Conservation (phyloP, 2,113 vertebrate species). For the Oceanites oceanicus region DNA sequence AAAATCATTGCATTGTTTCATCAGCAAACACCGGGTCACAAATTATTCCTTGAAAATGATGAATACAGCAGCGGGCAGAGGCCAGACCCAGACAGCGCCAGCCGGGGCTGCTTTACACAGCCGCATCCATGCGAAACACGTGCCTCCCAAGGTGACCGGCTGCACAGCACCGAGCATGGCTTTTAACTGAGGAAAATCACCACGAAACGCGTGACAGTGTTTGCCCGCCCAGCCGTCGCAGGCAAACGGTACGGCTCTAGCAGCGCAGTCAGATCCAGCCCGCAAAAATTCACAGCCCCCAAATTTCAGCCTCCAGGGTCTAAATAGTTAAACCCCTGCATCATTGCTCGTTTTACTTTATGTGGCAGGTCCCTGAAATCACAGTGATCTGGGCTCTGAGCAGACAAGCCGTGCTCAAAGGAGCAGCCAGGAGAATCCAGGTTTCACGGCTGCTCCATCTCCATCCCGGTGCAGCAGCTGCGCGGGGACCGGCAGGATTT, state of each 20-base stretch:
- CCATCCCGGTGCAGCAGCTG: not conserved
- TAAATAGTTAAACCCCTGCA: not conserved
- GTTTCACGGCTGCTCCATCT: not conserved
- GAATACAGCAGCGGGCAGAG: not conserved
- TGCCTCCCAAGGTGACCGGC: constrained; percentile 1
- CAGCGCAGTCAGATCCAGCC: not conserved
- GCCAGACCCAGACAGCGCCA: not conserved
- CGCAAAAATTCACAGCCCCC: not conserved
- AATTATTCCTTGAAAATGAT: not conserved
- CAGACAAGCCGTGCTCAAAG: not conserved
- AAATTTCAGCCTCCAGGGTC: not conserved
- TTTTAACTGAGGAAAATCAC: not conserved
- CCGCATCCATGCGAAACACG: not conserved
- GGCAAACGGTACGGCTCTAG: not conserved
- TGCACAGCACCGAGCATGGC: not conserved
- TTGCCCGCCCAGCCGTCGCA: not conserved
- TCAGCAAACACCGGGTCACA: not conserved
- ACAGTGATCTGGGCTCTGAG: not conserved
- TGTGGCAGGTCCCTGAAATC: not conserved
- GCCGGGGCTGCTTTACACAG: not conserved
- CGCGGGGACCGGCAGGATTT: not conserved
- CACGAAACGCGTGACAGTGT: rapidly evolving
- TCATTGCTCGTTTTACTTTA: rapidly evolving
- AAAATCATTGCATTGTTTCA: not conserved
- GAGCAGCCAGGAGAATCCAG: not conserved